phyloP scores from a whole-genome alignment of 1,140 invertebrate genomes.

The Nymphalis io region DNA sequence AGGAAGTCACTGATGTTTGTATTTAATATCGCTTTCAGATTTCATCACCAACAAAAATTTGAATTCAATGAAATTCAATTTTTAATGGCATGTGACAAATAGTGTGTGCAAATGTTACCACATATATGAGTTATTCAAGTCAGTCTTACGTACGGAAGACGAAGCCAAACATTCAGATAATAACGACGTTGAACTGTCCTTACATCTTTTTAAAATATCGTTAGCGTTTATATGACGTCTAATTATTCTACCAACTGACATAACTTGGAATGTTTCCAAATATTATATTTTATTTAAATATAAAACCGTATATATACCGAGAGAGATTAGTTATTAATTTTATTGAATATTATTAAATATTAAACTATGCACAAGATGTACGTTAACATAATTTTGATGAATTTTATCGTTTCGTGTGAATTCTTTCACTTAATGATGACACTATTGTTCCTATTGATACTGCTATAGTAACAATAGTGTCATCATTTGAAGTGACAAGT shows the following conservation, averaged over 20 bases:
- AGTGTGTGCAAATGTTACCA: background rate
- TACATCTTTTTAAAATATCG: conserved; percentile 4
- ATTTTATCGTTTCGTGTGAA: too few relatives aligned
- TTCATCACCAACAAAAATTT: too few relatives aligned
- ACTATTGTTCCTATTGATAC: too few relatives aligned
- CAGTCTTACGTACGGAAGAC: background rate
- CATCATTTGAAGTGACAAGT: too few relatives aligned
- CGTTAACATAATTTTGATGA: too few relatives aligned
- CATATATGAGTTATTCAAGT: background rate
- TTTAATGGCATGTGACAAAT: background rate
- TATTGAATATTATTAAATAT: background rate
- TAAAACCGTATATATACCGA: background rate
- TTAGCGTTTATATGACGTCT: background rate
- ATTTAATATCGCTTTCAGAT: too few relatives aligned
- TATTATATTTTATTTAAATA: background rate
- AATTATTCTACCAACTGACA: conserved; percentile 1
- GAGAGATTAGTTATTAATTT: background rate
- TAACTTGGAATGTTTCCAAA: conserved; percentile 6
- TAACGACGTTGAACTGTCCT: background rate
- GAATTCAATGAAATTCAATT: too few relatives aligned
- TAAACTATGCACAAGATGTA: too few relatives aligned
- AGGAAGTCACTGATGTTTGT: too few relatives aligned
- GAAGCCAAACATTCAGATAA: conserved; percentile 16
- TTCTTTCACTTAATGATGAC: too few relatives aligned
- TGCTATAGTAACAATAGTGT: too few relatives aligned